Evolutionary conservation across 2,797 vertebrate species (phyloP).

Genomic region (Coreius guichenoti): DNA sequence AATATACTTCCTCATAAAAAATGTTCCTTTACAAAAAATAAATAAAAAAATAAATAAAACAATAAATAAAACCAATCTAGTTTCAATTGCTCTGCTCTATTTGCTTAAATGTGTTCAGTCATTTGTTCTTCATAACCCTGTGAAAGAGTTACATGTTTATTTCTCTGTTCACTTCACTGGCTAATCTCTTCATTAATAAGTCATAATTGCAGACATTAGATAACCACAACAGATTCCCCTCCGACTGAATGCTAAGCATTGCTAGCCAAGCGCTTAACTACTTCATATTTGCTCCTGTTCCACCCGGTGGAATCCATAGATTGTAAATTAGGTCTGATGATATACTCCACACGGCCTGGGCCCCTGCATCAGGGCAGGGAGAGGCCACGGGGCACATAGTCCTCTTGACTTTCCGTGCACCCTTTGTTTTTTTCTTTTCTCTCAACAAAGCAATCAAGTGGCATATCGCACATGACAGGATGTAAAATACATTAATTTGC

Average conservation of each 20-base stretch:
- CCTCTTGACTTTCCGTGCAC: slow-evolving; percentile 34
- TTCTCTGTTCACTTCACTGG: slow-evolving; percentile 59
- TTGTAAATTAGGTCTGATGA: slow-evolving; percentile 79
- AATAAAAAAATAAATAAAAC: background rate
- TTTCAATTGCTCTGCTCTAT: background rate
- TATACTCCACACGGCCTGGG: slow-evolving; percentile 66
- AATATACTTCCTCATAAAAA: background rate
- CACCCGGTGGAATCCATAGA: slow-evolving; percentile 75
- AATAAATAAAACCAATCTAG: background rate
- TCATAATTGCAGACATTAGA: slow-evolving; percentile 64
- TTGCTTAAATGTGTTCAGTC: slow-evolving; percentile 26
- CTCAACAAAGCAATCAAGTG: slow-evolving; percentile 80
- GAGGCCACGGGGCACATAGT: slow-evolving; percentile 26
- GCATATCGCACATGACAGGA: slow-evolving; percentile 78
- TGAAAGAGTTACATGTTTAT: slow-evolving; percentile 59
- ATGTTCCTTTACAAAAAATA: background rate
- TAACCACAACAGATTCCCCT: slow-evolving; percentile 65
- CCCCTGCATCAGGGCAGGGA: slow-evolving; percentile 32
- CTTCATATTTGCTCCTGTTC: slow-evolving; percentile 76
- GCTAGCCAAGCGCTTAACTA: slow-evolving; percentile 78
- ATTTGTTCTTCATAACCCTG: slow-evolving; percentile 48
- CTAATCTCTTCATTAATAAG: slow-evolving; percentile 65
- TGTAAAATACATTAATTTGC: slow-evolving; percentile 82
- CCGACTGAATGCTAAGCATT: slow-evolving; percentile 68
- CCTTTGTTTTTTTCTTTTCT: slow-evolving; percentile 67